Base-by-base conservation (phyloP, 2,888 invertebrate genomes). In the Argyra leucocephala region DNA sequence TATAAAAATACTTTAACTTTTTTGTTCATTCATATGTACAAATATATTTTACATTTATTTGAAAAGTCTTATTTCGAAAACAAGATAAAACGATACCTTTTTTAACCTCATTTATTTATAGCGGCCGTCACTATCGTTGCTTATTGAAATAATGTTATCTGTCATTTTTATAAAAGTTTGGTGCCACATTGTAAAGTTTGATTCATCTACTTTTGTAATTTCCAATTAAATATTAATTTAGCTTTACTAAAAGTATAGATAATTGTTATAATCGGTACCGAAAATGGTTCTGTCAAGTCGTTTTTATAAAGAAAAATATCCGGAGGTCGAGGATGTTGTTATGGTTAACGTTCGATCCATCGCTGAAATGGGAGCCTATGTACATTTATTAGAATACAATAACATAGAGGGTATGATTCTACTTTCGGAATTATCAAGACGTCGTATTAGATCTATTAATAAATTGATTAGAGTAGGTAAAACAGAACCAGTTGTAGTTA, bases 301-400 rank as follows among this genome's bases (percentile, higher is more conserved):
- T 76, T 99, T 93, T 85, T 99, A 99, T 79, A 90, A 92, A 77
- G 93, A 96, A 81, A 93, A 91, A 76, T 98, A 96, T 82, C 99
- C 99, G 1, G 98, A 98, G 15, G 88, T 97, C 67, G 99, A 99
- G 75, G 99, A 99, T 87, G 97, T 99, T 63, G 99, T 99, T 62
- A 96, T 98, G 96, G 98, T 97, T 26, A 99, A 96, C 77, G 98
- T 99, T 3, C 85, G 95, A 61, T 91, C 95, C 69, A 99, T 99
- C 75, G 98, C 97, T 22, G 98, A 99, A 83, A 99, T 99, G 98
- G 99, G 99, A 67, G 99, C 98, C 2, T 99, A 99, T 80, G 99
- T 99, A 21, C 93, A 96, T 79, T 82, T 99, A 68, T 82, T 98
- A 69, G 99, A 99, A 81, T 99, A 99, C 79, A 97, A 99, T 80